Evolutionary conservation across 1,140 invertebrate genomes (phyloP), one percentile per base, ranked within the genome.

Genomic region (Drosophila virilis): DNA sequence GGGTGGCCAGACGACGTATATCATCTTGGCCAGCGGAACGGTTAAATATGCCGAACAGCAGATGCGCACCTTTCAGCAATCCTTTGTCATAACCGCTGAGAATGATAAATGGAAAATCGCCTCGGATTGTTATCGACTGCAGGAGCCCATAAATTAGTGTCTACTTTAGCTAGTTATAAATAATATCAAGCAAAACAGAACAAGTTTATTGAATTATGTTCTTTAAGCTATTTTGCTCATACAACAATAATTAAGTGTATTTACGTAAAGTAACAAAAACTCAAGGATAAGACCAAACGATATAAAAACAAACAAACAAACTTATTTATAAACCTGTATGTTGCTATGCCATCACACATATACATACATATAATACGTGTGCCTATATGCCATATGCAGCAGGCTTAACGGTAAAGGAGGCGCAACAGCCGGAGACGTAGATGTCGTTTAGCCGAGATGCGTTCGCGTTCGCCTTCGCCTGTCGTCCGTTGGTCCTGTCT

Each of bases 21-120:
- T 97, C 0, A 95, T 97, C 28, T 95, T 96, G 92, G 94, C 95
- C n/a, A 94, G 94, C 75, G 97, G 97, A 1, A 94, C 93, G 62
- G 95, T 97, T 0, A 95, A 94, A 75, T 96, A 95, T 76, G 93
- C 94, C 46, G 94, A 94, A 0, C 91, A 93, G 33, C 57, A 80
- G 0, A 84, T 91, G 1, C 95, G 95, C 80, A 93, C 94, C 7
- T 97, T 97, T 77, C 95, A 96, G 78, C 96, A 98, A 92, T 96
- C 95, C 9, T 97, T 98, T 80, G 92, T 97, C 1, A 94, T 98
- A 13, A 97, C 96, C 0, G 96, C 96, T 10, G 94, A 96, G 78
- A 96, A 95, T 17, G 96, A 97, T 65, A 97, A 97, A 90, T 98
- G 97, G 97, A 97, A 97, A 93, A 97, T 98, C 69, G 96, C 96